These are phyloP conservation scores for Trachelipus rathkii DNA, from an alignment of 1,140 invertebrate species.

Conservation along the genomic window DNA sequence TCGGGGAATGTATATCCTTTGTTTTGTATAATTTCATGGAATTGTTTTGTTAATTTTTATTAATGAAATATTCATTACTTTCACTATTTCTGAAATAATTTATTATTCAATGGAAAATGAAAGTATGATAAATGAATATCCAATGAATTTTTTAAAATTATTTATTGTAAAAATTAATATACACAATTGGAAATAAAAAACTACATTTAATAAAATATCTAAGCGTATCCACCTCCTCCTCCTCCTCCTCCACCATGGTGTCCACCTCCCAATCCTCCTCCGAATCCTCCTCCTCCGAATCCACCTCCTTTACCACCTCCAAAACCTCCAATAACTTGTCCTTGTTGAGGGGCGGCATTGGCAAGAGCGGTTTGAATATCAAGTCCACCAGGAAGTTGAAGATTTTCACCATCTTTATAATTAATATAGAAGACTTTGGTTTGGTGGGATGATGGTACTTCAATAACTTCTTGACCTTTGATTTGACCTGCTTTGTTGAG, in stretches of 20 bases:
- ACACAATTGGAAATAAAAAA: too few species aligned
- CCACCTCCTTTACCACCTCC: conserved; percentile 7
- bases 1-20: too few species aligned
- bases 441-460: conserved; percentile 23
- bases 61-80: too few species aligned
- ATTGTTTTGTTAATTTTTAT: too few species aligned
- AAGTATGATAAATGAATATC: too few species aligned
- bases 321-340: background rate
- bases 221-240: background rate
- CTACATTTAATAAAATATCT: too few species aligned
- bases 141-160: too few species aligned
- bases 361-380: conserved; percentile 30
- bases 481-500: conserved; percentile 31
- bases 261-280: background rate
- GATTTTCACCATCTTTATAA: conserved; percentile 30
- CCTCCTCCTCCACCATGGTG: conserved; percentile 16
- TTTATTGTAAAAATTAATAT: too few species aligned
- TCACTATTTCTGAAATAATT: too few species aligned
- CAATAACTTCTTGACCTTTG: conserved; percentile 25
- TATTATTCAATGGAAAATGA: too few species aligned
- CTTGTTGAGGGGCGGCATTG: background rate
- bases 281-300: background rate
- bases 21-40: too few species aligned
- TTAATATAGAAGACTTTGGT: conserved; percentile 30
- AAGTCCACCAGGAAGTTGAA: conserved; percentile 28